Conservation (phyloP, 2,797 vertebrate species). For the Pseudomugil tenellus region DNA sequence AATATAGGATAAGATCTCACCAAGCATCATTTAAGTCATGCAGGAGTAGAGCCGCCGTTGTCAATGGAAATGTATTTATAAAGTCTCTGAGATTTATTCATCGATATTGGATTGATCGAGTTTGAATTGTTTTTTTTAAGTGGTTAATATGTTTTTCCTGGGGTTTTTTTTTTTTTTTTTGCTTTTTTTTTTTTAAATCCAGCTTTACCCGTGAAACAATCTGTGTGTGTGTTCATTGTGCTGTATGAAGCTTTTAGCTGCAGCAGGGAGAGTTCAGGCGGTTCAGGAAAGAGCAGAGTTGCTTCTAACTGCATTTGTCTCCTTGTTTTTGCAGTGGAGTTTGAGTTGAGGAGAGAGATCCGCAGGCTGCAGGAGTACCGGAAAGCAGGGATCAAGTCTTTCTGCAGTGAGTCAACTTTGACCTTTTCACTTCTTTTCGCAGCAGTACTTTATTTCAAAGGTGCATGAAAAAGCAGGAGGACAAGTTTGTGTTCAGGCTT, state of each 20-base stretch:
- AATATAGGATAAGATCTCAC: no score
- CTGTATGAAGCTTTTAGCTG: background rate
- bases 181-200: background rate
- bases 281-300: constrained; percentile 13
- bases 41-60: no score
- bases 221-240: background rate
- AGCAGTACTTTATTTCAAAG: constrained; percentile 16
- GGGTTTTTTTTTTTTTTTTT: no score
- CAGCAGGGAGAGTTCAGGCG: background rate
- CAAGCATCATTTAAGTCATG: no score
- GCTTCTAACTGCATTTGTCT: constrained; percentile 26
- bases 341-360: constrained; percentile 95
- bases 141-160: no score
- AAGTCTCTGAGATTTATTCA: no score
- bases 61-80: background rate
- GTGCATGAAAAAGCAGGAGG: constrained; percentile 25
- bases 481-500: constrained; percentile 28
- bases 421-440: constrained; percentile 33
- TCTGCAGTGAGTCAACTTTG: constrained; percentile 90
- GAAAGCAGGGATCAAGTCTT: constrained; percentile 93
- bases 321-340: constrained; percentile 88
- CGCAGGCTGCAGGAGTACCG: constrained; percentile 93
- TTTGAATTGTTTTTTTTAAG: no score
- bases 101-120: background rate
- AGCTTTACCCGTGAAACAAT: background rate